Evolutionary conservation across 2,888 invertebrate species (phyloP).

Genomic region (Adineta ricciae): DNA sequence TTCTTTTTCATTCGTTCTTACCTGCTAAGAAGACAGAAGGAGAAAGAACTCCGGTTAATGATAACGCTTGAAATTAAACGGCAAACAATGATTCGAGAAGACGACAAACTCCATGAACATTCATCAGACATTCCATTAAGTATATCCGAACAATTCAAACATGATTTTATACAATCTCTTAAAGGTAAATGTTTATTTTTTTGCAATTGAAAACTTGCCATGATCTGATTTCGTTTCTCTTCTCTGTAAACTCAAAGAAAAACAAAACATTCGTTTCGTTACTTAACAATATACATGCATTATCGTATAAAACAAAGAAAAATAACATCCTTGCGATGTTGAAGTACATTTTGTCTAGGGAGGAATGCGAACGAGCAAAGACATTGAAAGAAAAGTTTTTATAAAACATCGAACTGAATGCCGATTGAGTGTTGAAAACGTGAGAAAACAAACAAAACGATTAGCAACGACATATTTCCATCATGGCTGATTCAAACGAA

Average conservation of each 20-base stretch:
- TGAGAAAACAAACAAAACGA: not conserved
- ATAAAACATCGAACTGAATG: not conserved
- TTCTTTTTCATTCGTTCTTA: not conserved
- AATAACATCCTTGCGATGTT: not conserved
- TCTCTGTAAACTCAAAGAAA: not conserved
- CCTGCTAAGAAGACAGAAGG: not conserved
- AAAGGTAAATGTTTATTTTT: not conserved
- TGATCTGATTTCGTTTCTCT: not conserved
- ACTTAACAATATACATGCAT: not conserved
- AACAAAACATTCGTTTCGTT: not conserved
- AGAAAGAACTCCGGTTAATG: not conserved
- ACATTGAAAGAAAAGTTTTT: not conserved
- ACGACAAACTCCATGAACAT: not conserved
- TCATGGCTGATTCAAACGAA: not conserved
- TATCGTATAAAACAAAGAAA: not conserved
- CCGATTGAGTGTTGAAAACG: not conserved
- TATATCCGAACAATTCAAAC: not conserved
- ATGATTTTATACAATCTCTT: not conserved
- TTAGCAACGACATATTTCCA: not conserved
- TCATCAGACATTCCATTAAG: not conserved
- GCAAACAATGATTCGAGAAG: not conserved
- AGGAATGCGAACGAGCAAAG: not conserved
- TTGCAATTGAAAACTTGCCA: not conserved
- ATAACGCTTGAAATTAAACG: not conserved
- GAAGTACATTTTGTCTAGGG: not conserved